Percentiles rank a stretch among this genome's conserved stretches.
phyloP scores from a whole-genome alignment of 2,113 vertebrate species.

The Diadophis punctatus region DNA sequence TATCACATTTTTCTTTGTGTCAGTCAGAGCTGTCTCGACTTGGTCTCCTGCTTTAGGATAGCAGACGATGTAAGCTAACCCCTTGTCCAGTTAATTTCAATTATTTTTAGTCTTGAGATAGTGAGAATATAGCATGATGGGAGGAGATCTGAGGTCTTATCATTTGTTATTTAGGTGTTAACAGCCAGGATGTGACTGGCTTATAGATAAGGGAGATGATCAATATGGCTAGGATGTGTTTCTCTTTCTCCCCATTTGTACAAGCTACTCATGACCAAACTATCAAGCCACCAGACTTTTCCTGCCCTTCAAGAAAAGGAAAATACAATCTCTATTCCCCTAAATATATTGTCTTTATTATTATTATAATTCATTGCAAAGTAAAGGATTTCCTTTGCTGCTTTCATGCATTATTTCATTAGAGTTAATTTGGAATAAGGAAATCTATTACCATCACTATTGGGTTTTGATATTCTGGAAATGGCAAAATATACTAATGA shows the following conservation, averaged over 20 bases:
- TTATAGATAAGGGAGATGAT: neutral
- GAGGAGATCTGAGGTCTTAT: neutral
- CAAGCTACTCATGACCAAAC: neutral
- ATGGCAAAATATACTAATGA: neutral
- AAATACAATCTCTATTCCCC: neutral
- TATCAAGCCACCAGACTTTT: neutral
- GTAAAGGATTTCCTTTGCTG: neutral
- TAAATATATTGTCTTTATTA: neutral
- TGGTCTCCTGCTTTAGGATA: neutral
- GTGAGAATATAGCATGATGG: neutral
- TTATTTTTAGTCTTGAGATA: neutral
- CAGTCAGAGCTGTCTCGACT: neutral
- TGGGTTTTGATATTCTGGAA: neutral
- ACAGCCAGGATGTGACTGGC: neutral
- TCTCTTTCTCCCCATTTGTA: neutral
- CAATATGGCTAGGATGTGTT: neutral
- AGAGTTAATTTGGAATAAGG: neutral
- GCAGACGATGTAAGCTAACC: neutral
- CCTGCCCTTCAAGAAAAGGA: neutral
- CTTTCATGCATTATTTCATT: neutral
- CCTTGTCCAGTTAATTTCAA: neutral
- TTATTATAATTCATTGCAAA: neutral
- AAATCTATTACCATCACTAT: neutral
- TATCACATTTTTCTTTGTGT: neutral
- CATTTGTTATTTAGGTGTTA: neutral